These are phyloP conservation scores for Tapirus terrestris DNA, from an alignment of 2,113 vertebrate species.

Conservation along the genomic window DNA sequence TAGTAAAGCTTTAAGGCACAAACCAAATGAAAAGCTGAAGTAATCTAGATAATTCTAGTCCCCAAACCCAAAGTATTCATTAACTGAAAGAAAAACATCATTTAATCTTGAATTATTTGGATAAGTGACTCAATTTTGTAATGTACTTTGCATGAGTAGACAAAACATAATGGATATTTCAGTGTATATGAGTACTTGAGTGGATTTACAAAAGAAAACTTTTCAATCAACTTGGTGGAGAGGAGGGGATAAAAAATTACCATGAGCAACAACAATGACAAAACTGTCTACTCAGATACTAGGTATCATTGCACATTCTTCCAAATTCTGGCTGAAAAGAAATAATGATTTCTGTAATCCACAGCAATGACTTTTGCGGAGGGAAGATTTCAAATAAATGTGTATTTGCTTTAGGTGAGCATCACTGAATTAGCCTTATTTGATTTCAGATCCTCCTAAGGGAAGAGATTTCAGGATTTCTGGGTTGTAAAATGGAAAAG, in stretches of 20 bases:
- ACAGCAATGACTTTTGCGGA: conserved; percentile 62
- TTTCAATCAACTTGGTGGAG: not conserved
- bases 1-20: conserved; percentile 24
- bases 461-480: conserved; percentile 78
- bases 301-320: not conserved
- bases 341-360: conserved; percentile 81
- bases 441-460: conserved; percentile 81
- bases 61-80: not conserved
- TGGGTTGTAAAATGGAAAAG: conserved; percentile 65
- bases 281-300: not conserved
- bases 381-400: conserved; percentile 81
- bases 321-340: conserved; percentile 69
- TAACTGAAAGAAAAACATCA: not conserved
- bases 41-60: not conserved
- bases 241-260: conserved; percentile 7
- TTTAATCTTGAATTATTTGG: conserved; percentile 48
- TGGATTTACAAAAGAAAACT: conserved; percentile 43
- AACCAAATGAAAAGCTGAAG: conserved; percentile 10
- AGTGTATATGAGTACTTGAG: not conserved
- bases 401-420: conserved; percentile 83
- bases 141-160: conserved; percentile 9
- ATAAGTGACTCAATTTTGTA: conserved; percentile 27
- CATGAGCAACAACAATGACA: not conserved
- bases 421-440: conserved; percentile 81
- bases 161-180: conserved; percentile 7